phyloP scores from a whole-genome alignment of 2,113 vertebrate genomes.

The Malurus elegans region DNA sequence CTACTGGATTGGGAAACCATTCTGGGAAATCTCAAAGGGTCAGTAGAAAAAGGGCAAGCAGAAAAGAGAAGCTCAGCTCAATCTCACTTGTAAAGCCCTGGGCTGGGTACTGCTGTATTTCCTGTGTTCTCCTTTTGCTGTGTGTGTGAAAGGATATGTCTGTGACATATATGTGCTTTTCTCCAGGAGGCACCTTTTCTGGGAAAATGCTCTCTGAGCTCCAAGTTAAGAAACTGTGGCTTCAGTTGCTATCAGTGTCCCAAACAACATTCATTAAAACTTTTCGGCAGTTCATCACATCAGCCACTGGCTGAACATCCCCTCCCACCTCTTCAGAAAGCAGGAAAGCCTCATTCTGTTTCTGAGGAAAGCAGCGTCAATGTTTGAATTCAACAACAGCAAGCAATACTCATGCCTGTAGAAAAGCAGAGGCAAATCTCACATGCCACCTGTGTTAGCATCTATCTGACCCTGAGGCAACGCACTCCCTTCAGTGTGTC shows the following conservation, averaged over 20 bases:
- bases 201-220: not conserved
- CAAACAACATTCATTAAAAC: not conserved
- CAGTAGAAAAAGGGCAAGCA: not conserved
- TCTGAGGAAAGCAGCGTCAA: not conserved
- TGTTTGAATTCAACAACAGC: not conserved
- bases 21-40: not conserved
- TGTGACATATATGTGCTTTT: rapidly evolving
- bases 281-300: rapidly evolving
- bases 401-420: not conserved
- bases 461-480: not conserved
- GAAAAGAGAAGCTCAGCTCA: not conserved
- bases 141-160: not conserved
- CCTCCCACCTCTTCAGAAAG: not conserved
- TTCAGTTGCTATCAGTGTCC: not conserved
- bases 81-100: not conserved
- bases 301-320: not conserved
- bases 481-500: not conserved
- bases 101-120: not conserved
- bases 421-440: not conserved
- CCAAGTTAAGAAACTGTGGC: not conserved
- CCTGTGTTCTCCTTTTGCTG: not conserved
- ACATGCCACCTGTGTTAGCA: not conserved
- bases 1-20: not conserved
- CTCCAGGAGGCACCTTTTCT: not conserved
- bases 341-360: not conserved